Percentiles rank a stretch among this genome's conserved stretches.
Evolutionary conservation across 2,113 vertebrate species (phyloP).

Genomic region (Catharus minimus): DNA sequence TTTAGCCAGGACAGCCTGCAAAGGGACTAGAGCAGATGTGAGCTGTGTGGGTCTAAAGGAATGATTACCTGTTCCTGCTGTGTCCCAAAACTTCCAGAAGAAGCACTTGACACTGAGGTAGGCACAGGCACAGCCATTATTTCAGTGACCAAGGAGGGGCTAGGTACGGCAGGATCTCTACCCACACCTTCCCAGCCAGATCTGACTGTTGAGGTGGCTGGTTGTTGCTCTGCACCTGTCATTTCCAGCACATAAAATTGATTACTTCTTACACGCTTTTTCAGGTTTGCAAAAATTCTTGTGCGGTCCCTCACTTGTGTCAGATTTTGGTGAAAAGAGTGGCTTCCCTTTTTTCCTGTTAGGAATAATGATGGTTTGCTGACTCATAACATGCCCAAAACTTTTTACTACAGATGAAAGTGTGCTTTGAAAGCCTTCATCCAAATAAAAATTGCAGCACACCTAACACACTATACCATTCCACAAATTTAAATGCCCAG

Average conservation of each 20-base stretch:
- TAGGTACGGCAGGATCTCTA: background rate
- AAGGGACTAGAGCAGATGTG: background rate
- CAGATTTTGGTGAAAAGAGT: background rate
- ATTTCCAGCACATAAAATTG: background rate
- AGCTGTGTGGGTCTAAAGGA: background rate
- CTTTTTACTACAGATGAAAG: background rate
- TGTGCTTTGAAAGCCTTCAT: background rate
- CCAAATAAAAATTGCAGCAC: background rate
- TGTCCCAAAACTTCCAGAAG: background rate
- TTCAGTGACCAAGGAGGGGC: background rate
- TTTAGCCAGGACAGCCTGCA: background rate
- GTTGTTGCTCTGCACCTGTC: background rate
- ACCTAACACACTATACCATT: background rate
- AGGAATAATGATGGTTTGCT: background rate
- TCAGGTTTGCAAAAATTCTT: background rate
- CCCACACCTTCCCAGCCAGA: background rate
- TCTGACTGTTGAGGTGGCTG: background rate
- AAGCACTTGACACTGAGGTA: background rate
- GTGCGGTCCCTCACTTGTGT: background rate
- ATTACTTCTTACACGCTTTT: background rate
- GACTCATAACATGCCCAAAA: background rate
- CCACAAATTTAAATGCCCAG: background rate
- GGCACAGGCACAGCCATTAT: background rate
- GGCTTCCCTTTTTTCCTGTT: background rate
- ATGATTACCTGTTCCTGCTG: background rate